phyloP scores from a whole-genome alignment of 2,888 invertebrate species.

The Gastracanthus pulcherrimus region DNA sequence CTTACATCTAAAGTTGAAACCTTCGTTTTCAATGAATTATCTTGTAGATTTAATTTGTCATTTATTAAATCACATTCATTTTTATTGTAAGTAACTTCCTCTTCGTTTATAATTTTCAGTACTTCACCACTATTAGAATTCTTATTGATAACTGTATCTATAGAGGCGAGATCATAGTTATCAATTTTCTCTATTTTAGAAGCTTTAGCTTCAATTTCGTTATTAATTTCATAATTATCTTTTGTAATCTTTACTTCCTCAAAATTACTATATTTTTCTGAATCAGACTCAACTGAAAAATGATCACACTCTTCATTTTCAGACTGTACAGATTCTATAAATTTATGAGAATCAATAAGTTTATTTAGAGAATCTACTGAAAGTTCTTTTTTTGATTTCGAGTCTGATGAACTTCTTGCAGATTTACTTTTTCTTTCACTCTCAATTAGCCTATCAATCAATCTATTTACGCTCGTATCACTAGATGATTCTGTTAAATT shows the following conservation, averaged over 20 bases:
- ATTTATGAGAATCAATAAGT: slow-evolving; percentile 19
- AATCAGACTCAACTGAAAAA: not conserved
- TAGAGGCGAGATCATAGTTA: not conserved
- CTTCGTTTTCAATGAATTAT: too few species aligned
- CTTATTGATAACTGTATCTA: not conserved
- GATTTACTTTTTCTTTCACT: slow-evolving; percentile 46
- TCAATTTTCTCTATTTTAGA: too few species aligned
- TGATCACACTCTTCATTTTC: slow-evolving; percentile 33
- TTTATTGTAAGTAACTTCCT: too few species aligned
- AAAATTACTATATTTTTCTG: not conserved
- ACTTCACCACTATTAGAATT: not conserved
- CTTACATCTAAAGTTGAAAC: too few species aligned
- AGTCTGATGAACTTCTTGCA: not conserved
- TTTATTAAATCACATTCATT: not conserved
- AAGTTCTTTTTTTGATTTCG: slow-evolving; percentile 37
- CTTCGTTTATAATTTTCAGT: too few species aligned
- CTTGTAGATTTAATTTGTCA: not conserved
- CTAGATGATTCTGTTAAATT: slow-evolving; percentile 54
- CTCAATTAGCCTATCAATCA: slow-evolving; percentile 46
- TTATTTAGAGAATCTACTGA: slow-evolving; percentile 21
- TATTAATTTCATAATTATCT: slow-evolving; percentile 13
- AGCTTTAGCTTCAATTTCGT: too few species aligned
- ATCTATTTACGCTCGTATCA: slow-evolving; percentile 57
- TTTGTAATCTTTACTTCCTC: slow-evolving; percentile 1
- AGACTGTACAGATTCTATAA: slow-evolving; percentile 44